Percentiles rank a stretch among this genome's conserved stretches.
Conservation (phyloP, 2,888 invertebrate genomes). For the Patella ulyssiponensis region DNA sequence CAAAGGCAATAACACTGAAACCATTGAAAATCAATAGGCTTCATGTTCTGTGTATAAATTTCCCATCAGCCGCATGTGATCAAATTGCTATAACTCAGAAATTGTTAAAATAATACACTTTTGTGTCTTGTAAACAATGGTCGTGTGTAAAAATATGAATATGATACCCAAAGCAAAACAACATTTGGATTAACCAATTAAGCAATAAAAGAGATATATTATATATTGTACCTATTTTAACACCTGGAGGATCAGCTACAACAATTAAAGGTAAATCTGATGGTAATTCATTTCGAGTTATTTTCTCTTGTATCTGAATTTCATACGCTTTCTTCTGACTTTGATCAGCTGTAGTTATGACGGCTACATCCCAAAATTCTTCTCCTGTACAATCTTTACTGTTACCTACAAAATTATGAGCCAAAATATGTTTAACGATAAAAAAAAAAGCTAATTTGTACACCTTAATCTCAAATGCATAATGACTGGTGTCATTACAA, state of each 20-base stretch:
- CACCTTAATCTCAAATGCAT: no score
- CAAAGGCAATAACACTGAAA: no score
- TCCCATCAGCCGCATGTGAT: no score
- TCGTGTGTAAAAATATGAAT: no score
- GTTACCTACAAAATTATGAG: slow-evolving; percentile 38
- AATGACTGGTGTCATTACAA: no score
- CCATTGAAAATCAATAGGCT: no score
- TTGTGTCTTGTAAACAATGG: no score
- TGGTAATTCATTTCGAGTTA: slow-evolving; percentile 64
- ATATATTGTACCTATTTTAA: slow-evolving; percentile 63
- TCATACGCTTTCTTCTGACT: slow-evolving; percentile 70
- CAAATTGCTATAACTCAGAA: background rate
- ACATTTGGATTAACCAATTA: background rate
- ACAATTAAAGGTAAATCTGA: slow-evolving; percentile 65
- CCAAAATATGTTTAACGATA: no score
- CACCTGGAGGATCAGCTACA: slow-evolving; percentile 72
- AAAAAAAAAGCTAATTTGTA: no score
- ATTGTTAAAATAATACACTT: background rate
- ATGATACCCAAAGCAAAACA: background rate
- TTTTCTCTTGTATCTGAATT: slow-evolving; percentile 67
- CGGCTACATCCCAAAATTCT: slow-evolving; percentile 72
- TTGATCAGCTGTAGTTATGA: slow-evolving; percentile 71
- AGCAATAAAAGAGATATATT: background rate
- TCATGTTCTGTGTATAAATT: no score
- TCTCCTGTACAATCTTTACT: slow-evolving; percentile 31